phyloP scores from a whole-genome alignment of 23 tunicate species.

The Styela clava region DNA sequence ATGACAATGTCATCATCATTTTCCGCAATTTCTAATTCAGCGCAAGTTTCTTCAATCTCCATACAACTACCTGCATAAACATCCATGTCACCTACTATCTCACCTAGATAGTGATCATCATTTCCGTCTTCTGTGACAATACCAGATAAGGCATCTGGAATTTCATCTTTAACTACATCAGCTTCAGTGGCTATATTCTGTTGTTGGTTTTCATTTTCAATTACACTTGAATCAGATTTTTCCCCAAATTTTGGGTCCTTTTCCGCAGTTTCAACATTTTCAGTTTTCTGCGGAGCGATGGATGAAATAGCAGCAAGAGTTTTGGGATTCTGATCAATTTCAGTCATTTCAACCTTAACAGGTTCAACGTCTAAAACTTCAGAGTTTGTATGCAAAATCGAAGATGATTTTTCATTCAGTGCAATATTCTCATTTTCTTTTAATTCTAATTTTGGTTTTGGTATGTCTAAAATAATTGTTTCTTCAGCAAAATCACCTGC shows the following conservation, averaged over 20 bases:
- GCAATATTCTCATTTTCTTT: not conserved
- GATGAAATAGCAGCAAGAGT: not conserved
- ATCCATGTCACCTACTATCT: constrained; percentile 1
- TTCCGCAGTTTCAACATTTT: not conserved
- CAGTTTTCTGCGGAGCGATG: not conserved
- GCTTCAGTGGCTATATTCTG: not conserved
- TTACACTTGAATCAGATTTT: not conserved
- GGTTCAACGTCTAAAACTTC: not conserved
- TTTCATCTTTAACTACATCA: not conserved
- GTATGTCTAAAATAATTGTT: not conserved
- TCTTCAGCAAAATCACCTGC: not conserved
- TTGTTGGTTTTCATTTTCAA: not conserved
- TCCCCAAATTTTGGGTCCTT: not conserved
- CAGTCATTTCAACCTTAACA: not conserved
- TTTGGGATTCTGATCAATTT: not conserved
- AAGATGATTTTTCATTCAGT: not conserved
- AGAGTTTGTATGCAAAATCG: not conserved
- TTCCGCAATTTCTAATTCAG: not conserved
- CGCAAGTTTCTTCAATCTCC: constrained; percentile 1
- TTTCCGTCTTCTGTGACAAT: not conserved
- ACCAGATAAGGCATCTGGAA: not conserved
- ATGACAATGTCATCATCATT: not conserved
- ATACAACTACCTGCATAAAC: constrained; percentile 16
- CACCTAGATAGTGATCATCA: not conserved
- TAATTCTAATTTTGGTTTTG: not conserved